A percentile compares a stretch with the other conserved stretches of the same genome.
phyloP scores from a whole-genome alignment of 2,797 vertebrate species.

The Takifugu rubripes region DNA sequence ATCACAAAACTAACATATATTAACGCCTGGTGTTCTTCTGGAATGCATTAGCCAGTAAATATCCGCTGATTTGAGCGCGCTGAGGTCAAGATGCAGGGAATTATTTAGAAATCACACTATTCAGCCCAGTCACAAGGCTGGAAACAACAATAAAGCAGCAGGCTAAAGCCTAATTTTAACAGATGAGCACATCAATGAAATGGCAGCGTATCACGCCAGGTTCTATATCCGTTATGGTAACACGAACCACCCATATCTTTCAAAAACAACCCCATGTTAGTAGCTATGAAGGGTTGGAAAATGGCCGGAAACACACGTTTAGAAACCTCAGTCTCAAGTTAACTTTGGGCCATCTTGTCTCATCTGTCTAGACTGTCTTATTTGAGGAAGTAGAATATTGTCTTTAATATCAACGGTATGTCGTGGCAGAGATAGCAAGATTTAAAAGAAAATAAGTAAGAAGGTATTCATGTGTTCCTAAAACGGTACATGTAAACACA shows the following conservation, averaged over 20 bases:
- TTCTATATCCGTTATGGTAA: constrained; percentile 12
- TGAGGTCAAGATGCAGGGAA: too few relatives aligned
- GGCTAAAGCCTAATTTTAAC: constrained; percentile 7
- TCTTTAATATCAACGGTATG: constrained; percentile 21
- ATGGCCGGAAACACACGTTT: too few relatives aligned
- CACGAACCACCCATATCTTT: background rate
- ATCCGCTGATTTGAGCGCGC: background rate
- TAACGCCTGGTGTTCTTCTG: background rate
- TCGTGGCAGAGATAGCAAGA: background rate
- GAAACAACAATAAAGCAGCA: constrained; percentile 8
- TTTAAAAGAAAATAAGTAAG: constrained; percentile 3
- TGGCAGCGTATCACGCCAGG: background rate
- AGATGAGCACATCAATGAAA: constrained; percentile 9
- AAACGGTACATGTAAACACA: too few relatives aligned
- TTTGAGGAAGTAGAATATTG: constrained; percentile 46
- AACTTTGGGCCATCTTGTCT: background rate
- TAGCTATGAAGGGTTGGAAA: background rate
- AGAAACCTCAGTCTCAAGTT: too few relatives aligned
- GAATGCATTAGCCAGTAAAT: background rate
- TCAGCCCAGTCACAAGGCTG: constrained; percentile 21
- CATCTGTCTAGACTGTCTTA: constrained; percentile 18
- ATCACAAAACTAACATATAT: too few relatives aligned
- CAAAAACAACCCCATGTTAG: background rate
- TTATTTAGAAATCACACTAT: constrained; percentile 7
- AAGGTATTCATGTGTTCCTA: background rate